phyloP scores from a whole-genome alignment of 2,888 invertebrate genomes.

The Esperia sulphurella region DNA sequence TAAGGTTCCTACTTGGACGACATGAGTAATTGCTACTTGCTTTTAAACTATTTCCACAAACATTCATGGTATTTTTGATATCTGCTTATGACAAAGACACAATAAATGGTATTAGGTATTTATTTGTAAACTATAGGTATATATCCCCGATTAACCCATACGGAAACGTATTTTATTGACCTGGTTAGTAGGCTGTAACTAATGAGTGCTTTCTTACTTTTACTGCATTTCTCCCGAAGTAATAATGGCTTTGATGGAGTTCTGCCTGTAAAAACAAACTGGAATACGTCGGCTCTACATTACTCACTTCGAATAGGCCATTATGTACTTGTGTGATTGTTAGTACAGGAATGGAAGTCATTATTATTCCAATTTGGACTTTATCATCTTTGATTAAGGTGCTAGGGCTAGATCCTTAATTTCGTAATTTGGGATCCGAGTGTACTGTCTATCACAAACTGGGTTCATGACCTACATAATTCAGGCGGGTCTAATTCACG shows the following conservation, averaged over 20 bases:
- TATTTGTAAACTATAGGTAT: background rate
- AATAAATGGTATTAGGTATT: too few relatives aligned
- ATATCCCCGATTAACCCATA: background rate
- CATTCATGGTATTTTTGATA: too few relatives aligned
- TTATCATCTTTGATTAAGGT: too few relatives aligned
- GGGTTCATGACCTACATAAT: constrained; percentile 14
- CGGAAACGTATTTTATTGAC: background rate
- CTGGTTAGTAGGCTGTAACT: constrained; percentile 30
- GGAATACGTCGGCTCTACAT: constrained; percentile 18
- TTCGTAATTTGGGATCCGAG: too few relatives aligned
- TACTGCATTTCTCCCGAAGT: constrained; percentile 54
- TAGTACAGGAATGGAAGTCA: constrained; percentile 4
- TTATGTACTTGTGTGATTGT: constrained; percentile 19
- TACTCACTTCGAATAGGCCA: constrained; percentile 26
- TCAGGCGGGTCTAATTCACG: constrained; percentile 18
- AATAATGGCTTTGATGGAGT: constrained; percentile 57
- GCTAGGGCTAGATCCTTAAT: too few relatives aligned
- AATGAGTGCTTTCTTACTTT: constrained; percentile 50
- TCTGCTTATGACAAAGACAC: too few relatives aligned
- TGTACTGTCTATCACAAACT: background rate
- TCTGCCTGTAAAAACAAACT: constrained; percentile 37
- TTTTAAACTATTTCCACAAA: too few relatives aligned
- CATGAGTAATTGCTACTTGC: too few relatives aligned
- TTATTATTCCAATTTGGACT: too few relatives aligned
- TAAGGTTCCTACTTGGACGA: too few relatives aligned